Base-by-base conservation (phyloP, 2,797 vertebrate species). In the Lateolabrax maculatus region DNA sequence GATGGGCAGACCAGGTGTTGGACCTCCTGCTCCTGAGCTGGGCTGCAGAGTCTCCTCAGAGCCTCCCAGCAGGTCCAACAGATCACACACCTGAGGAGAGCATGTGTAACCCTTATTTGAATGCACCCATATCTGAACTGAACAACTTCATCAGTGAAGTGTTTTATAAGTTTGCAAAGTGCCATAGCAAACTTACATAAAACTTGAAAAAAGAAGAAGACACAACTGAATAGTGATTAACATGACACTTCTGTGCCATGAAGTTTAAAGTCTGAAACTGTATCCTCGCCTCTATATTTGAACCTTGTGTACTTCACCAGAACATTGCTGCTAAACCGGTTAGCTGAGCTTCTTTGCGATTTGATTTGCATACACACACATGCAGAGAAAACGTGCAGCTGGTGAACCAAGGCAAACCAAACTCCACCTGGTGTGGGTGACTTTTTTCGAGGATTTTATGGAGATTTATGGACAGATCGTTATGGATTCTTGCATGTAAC, bases 1-100 rank as follows among this genome's bases (percentile, higher is more conserved):
- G 73, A 57, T 13, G 29, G 81, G 27, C 44, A 71, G 77, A 18
- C 57, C 78, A 1, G 75, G 52, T 4, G 43, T 75, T 55, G 80
- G 4, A 31, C 52, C 57, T 4, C 77, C 48, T 18, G 52, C 52
- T 1, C 63, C 84, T 12, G 85, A 68, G 49, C 76, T 53, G 43
- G 92, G 75, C 69, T 87, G 92, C 69, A 73, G 86, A 66, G 87
- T 90, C 80, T 88, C 90, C 2, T 91, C 91, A 8, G 94, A 89
- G 25, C 90, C 92, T 19, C 95, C 93, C 66, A 98, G 90, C 80
- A 98, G 90, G 84, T 96, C 95, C 90, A 97, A 68, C 43, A 98
- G 95, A 29, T 97, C 94, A 63, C 94, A 95, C 56, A 95, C 94
- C 97, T 97, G 74, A 71, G n/a, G 44, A 56, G 0, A 37, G 63